phyloP scores from a whole-genome alignment of 2,888 invertebrate genomes.

The Pherbina coryleti region DNA sequence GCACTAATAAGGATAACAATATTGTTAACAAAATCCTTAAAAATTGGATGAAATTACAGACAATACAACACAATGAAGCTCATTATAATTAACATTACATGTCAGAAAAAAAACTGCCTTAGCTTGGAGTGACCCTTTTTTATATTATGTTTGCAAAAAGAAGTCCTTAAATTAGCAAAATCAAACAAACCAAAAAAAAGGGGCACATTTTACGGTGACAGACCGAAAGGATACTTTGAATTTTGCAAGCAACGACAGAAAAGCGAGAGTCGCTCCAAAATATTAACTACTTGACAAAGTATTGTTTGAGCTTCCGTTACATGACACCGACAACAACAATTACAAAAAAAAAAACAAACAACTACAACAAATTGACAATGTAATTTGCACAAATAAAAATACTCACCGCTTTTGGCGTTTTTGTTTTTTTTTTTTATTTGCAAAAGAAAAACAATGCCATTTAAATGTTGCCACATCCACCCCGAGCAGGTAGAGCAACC shows the following conservation, averaged over 20 bases:
- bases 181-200: neutral
- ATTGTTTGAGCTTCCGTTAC: constrained; percentile 1
- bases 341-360: neutral
- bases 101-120: neutral
- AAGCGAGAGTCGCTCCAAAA: neutral
- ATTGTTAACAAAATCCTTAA: constrained; percentile 31
- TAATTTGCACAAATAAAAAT: constrained; percentile 24
- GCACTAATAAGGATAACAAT: constrained; percentile 32
- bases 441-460: neutral
- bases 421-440: neutral
- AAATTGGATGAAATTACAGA: constrained; percentile 40
- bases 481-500: neutral
- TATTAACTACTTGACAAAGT: neutral
- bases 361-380: constrained; percentile 32
- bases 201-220: neutral
- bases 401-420: neutral
- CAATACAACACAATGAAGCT: constrained; percentile 29
- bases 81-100: constrained; percentile 30
- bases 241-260: neutral
- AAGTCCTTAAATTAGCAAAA: constrained; percentile 16
- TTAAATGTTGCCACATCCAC: neutral
- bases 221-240: neutral
- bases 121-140: neutral
- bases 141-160: neutral
- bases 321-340: constrained; percentile 28